A percentile compares a stretch with the other conserved stretches of the same genome.
Evolutionary conservation across 1,140 invertebrate genomes (phyloP).

Genomic region (Papilio aristodemus): DNA sequence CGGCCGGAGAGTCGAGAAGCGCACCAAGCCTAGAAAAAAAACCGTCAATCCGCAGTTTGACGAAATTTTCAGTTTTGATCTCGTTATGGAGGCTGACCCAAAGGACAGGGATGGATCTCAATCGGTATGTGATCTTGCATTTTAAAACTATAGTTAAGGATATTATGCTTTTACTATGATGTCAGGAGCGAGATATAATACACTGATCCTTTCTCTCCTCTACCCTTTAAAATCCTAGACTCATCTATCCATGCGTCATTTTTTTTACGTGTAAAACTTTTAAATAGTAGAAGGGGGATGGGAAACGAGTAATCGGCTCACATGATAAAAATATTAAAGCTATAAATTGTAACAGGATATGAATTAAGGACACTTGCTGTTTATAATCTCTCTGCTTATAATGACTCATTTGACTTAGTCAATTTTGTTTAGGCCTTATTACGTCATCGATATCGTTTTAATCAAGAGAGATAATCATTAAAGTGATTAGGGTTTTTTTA

Average conservation of each 20-base stretch:
- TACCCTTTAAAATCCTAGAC: neutral
- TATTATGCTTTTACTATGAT: too few species aligned
- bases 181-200: too few species aligned
- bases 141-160: too few species aligned
- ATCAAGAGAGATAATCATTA: neutral
- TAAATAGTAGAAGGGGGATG: too few species aligned
- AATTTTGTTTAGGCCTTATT: neutral
- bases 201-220: too few species aligned
- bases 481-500: neutral
- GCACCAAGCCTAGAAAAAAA: constrained; percentile 93
- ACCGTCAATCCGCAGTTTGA: constrained; percentile 93
- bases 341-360: too few species aligned
- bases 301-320: too few species aligned
- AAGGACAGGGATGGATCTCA: constrained; percentile 80
- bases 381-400: neutral
- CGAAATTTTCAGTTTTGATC: constrained; percentile 93
- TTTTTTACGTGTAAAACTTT: too few species aligned
- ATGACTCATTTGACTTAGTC: neutral
- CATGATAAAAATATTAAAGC: too few species aligned
- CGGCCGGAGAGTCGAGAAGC: constrained; percentile 89
- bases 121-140: constrained; percentile 70
- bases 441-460: neutral
- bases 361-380: too few species aligned
- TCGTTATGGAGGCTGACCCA: constrained; percentile 82
- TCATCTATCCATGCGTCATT: neutral